Evolutionary conservation across 2,113 vertebrate genomes (phyloP), one percentile per base, ranked within the genome.

Genomic region (Oncorhynchus masou): DNA sequence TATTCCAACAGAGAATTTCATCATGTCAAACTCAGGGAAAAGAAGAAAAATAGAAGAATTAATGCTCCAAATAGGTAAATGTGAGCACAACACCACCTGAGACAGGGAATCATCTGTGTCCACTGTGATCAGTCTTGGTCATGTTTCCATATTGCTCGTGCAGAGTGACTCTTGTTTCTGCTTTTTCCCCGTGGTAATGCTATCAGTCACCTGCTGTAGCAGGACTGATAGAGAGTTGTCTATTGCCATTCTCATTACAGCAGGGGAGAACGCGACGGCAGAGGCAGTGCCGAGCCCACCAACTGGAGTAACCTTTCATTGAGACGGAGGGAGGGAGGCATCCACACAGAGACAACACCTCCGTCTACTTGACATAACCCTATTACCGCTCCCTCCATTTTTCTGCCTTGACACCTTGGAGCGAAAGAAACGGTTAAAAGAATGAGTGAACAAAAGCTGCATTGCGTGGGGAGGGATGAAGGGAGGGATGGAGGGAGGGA

Each of bases 381-480:
- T 87, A 89, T 91, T 91, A 88, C 85, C 27, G 84, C 83, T 88
- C 83, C 89, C 85, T 88, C 89, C 88, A 91, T 90, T 90, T 86
- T 86, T 90, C 87, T 85, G 54, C 62, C 74, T 13, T 79, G 90
- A 90, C 89, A 90, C 83, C 59, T 82, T 74, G n/a, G 89, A 79
- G 86, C 87, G 85, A 81, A 81, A 80, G 84, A 89, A 91, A 88
- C 86, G 78, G 83, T 91, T 88, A 86, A 87, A 88, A 83, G 87
- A 90, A 88, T 86, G 88, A 88, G 89, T 84, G 89, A 88, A 89
- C 90, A 88, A 89, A 90, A 88, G 87, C 86, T 84, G 88, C 85
- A 83, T 86, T 88, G 86, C 90, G 88, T 87, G 88, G 87, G 25
- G 65, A 64, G 62, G 62, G 74, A 69, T 5, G 39, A 59, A 51